Percentiles rank a stretch among this genome's conserved stretches.
phyloP scores from a whole-genome alignment of 2,797 vertebrate genomes.

The Acestrorhynchus altus region DNA sequence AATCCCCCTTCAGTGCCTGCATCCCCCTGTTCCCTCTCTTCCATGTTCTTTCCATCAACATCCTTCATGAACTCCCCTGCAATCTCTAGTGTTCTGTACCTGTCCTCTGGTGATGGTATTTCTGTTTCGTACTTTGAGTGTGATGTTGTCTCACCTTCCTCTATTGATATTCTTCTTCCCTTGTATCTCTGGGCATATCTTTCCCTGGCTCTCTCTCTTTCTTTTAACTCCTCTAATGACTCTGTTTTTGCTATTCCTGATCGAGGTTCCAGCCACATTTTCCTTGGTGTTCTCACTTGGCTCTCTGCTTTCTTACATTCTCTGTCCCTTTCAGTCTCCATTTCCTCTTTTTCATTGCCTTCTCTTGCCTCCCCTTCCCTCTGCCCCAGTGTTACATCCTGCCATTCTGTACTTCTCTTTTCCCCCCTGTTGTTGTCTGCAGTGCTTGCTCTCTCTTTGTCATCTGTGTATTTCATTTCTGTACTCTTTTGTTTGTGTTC shows the following conservation, averaged over 20 bases:
- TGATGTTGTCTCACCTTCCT: conserved; percentile 56
- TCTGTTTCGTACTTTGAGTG: conserved; percentile 41
- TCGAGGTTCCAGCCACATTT: conserved; percentile 80
- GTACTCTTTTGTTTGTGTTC: conserved; percentile 58
- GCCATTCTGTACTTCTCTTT: conserved; percentile 33
- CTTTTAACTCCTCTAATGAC: conserved; percentile 46
- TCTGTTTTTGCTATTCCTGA: conserved; percentile 63
- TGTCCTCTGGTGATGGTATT: conserved; percentile 37
- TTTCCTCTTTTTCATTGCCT: conserved; percentile 48
- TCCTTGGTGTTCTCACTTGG: conserved; percentile 53
- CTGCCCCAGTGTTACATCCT: conserved; percentile 14
- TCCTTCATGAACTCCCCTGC: conserved; percentile 40
- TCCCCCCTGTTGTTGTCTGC: conserved; percentile 49
- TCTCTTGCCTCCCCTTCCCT: conserved; percentile 43
- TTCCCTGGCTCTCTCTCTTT: conserved; percentile 55
- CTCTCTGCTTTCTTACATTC: conserved; percentile 32
- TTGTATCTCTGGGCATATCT: conserved; percentile 42
- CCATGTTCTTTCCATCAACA: conserved; percentile 31
- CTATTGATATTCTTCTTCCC: conserved; percentile 43
- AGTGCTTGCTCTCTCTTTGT: conserved; percentile 51
- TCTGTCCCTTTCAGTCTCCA: conserved; percentile 40
- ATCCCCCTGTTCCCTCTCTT: conserved; percentile 35
- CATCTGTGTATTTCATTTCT: conserved; percentile 53
- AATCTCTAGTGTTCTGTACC: conserved; percentile 23
- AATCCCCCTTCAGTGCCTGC: conserved; percentile 40